Evolutionary conservation across 2,888 invertebrate genomes (phyloP), one percentile per base, ranked within the genome.

Genomic region (Pheosia tremula): DNA sequence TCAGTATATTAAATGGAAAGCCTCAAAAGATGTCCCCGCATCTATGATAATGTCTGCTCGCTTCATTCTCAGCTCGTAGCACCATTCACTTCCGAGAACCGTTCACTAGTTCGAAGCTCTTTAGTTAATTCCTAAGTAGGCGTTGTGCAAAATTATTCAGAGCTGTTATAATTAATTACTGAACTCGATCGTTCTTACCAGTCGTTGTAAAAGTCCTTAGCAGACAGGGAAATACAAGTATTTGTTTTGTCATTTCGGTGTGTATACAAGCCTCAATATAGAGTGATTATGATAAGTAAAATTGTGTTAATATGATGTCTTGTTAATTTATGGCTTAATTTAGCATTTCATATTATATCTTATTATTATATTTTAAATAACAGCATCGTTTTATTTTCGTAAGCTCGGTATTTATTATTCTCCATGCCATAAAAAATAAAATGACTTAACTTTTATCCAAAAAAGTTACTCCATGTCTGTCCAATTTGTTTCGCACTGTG

Each of bases 81-180:
- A 45, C 10, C 10, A n/a, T 59, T 61, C 55, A 49, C 58, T 61
- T 38, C 58, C 47, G n/a, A 53, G 47, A 60, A 61, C 39, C 67
- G 58, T 64, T 73, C 65, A 56, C 63, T 66, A 60, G 53, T 37
- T 57, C 50, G 56, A 52, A 64, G 66, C 60, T 76, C 66, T 70
- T 64, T 68, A 66, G 55, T 72, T 71, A 72, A 74, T 70, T 65
- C 67, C 59, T 43, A 8, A 58, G 49, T 54, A 60, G 54, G 59
- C 69, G 59, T 60, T 59, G 24, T 55, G 60, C 59, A 62, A 58
- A 71, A 71, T 77, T 69, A 73, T 78, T 70, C 69, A 64, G 60
- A 55, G 57, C 63, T 63, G 58, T 60, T 65, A 75, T 76, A 69
- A 71, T 73, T 73, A 71, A 76, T 73, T 73, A 72, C 68, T 68